phyloP scores from a whole-genome alignment of 2,888 invertebrate species.

The Spisula solida region DNA sequence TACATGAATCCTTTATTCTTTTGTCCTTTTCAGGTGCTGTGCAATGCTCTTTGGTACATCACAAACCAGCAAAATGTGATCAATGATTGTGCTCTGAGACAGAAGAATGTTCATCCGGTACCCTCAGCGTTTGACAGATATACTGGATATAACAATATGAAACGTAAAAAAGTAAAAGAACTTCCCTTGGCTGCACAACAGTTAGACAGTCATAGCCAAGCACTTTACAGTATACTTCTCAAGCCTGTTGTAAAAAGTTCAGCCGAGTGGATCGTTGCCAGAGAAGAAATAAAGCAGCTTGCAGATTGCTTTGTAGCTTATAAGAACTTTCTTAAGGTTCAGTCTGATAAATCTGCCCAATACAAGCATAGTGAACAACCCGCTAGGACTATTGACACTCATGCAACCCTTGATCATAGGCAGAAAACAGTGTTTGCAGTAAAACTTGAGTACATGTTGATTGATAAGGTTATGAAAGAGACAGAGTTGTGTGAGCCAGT shows the following conservation, averaged over 20 bases:
- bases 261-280: background rate
- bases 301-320: conserved; percentile 35
- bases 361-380: conserved; percentile 28
- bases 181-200: background rate
- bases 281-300: background rate
- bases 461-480: background rate
- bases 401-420: conserved; percentile 27
- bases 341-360: background rate
- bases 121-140: conserved; percentile 33
- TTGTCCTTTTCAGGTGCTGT: conserved; percentile 53
- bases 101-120: background rate
- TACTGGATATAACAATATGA: conserved; percentile 32
- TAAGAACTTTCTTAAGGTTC: conserved; percentile 6
- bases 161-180: conserved; percentile 36
- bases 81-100: background rate
- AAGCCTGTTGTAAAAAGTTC: conserved; percentile 18
- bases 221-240: background rate
- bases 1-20: no score
- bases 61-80: conserved; percentile 40
- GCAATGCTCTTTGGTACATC: conserved; percentile 42
- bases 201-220: conserved; percentile 24
- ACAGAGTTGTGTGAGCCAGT: background rate
- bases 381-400: conserved; percentile 28
- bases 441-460: background rate
- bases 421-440: conserved; percentile 37